Conservation (phyloP, 2,888 invertebrate species). For the Acanthosepion esculentum region DNA sequence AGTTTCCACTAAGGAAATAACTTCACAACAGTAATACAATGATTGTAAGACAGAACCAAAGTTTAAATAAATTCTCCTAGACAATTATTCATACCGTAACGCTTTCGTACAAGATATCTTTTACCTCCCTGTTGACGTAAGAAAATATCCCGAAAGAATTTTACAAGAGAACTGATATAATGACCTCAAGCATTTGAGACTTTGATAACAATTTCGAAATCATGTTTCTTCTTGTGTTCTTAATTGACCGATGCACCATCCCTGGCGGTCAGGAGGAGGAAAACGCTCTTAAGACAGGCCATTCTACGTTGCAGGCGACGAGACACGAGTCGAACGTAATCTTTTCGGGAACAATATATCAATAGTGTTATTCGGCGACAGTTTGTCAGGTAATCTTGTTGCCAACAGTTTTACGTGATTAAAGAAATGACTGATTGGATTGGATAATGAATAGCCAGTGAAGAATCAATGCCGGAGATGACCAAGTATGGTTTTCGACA, state of each 20-base stretch:
- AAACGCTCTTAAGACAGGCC: neutral
- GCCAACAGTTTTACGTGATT: constrained; percentile 33
- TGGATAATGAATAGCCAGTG: neutral
- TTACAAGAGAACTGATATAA: too few relatives aligned
- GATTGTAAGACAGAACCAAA: too few relatives aligned
- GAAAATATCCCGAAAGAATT: too few relatives aligned
- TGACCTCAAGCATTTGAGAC: too few relatives aligned
- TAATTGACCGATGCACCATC: neutral
- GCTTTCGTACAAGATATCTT: too few relatives aligned
- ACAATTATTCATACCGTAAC: too few relatives aligned
- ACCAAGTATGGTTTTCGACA: neutral
- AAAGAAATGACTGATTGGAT: constrained; percentile 33
- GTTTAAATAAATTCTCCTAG: too few relatives aligned
- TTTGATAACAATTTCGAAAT: too few relatives aligned
- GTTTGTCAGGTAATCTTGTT: neutral
- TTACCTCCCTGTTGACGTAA: too few relatives aligned
- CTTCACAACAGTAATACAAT: too few relatives aligned
- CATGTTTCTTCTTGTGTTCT: neutral
- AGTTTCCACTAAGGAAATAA: too few relatives aligned
- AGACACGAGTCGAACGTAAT: neutral
- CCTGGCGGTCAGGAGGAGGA: neutral
- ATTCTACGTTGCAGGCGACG: neutral
- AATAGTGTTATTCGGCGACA: neutral
- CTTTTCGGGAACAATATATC: neutral
- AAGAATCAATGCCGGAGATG: neutral